These are phyloP conservation scores for Microcebus griseorufus DNA, from an alignment of 2,113 vertebrate genomes.

Conservation along the genomic window DNA sequence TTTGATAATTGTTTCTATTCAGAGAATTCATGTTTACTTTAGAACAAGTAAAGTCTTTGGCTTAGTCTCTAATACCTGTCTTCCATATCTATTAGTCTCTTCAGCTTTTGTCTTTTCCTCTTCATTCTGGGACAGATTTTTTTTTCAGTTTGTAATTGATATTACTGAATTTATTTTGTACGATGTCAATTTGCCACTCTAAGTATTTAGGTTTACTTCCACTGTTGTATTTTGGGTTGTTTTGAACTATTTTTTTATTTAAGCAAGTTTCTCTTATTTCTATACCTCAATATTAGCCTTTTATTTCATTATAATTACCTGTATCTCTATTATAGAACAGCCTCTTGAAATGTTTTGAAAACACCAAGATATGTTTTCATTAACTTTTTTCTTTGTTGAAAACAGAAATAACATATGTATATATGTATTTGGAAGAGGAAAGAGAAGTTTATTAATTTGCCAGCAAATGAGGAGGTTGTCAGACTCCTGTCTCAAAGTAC, in stretches of 20 bases:
- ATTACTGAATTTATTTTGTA: not conserved
- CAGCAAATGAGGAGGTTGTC: too few species aligned
- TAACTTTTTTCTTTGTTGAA: not conserved
- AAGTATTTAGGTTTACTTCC: not conserved
- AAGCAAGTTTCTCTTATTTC: not conserved
- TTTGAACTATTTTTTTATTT: not conserved
- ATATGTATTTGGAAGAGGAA: too few species aligned
- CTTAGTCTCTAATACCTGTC: not conserved
- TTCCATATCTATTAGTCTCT: not conserved
- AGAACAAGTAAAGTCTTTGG: not conserved
- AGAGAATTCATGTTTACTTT: not conserved
- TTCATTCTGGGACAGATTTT: not conserved
- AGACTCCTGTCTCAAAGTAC: too few species aligned
- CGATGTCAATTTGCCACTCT: not conserved
- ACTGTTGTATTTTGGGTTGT: not conserved
- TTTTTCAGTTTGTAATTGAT: not conserved
- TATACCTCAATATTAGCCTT: not conserved
- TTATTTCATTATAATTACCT: not conserved
- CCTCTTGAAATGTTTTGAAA: not conserved
- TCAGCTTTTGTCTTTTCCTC: not conserved
- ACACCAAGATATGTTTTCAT: not conserved
- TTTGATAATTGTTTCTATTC: not conserved
- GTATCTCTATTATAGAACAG: not conserved
- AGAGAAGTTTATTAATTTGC: too few species aligned
- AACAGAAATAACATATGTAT: not conserved